These are phyloP conservation scores for Leptinotarsa defecta DNA, from an alignment of 1,140 invertebrate species.

Conservation along the genomic window DNA sequence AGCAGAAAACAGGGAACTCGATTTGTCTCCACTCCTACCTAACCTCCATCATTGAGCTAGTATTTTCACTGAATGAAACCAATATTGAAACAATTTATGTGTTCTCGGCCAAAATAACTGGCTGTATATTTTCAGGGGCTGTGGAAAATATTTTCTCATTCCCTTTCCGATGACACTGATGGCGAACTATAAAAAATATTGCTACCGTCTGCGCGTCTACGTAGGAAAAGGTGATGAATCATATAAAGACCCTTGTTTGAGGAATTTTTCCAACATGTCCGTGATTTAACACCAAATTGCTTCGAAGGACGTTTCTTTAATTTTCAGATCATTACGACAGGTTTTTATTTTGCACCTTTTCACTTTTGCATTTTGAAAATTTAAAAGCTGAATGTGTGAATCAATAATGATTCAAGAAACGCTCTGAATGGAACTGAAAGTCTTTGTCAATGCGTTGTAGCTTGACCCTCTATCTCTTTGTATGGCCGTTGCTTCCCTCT, in stretches of 20 bases:
- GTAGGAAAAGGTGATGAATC: slow-evolving; percentile 20
- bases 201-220: slow-evolving; percentile 11
- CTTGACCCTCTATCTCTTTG: too few relatives aligned
- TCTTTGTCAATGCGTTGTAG: too few relatives aligned
- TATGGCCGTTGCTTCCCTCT: too few relatives aligned
- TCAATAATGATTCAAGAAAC: too few relatives aligned
- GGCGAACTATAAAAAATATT: slow-evolving; percentile 20
- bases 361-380: too few relatives aligned
- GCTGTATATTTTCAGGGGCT: background rate
- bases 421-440: too few relatives aligned
- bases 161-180: slow-evolving; percentile 1
- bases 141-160: background rate
- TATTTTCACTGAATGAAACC: background rate
- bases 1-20: background rate
- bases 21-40: too few relatives aligned
- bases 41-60: background rate
- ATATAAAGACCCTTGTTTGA: slow-evolving; percentile 19
- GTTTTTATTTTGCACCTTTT: too few relatives aligned
- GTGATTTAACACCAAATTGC: slow-evolving; percentile 20
- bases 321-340: too few relatives aligned
- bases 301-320: too few relatives aligned
- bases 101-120: background rate
- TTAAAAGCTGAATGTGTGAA: too few relatives aligned
- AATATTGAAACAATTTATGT: background rate
- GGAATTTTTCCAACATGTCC: slow-evolving; percentile 26